Percentiles rank a stretch among this genome's conserved stretches.
Conservation (phyloP, 92 coral and sea anemone species). For the Desmophyllum pertusum region DNA sequence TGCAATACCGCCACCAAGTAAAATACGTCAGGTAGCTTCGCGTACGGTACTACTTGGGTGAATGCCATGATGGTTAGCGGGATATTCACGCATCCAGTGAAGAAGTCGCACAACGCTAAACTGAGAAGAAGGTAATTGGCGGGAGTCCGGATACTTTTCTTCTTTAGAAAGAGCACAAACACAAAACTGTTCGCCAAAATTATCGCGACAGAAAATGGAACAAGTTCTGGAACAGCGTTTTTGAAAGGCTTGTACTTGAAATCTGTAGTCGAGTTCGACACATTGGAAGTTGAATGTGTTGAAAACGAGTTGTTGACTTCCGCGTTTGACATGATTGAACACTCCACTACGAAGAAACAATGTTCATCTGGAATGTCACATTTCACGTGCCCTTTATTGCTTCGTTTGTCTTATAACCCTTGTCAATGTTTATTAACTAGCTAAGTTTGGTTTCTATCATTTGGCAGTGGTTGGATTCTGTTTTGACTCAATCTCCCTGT, state of each 20-base stretch:
- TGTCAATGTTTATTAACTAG: too few species aligned
- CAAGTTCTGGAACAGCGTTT: conserved; percentile 13
- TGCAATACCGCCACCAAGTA: conserved; percentile 15
- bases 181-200: conserved; percentile 31
- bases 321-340: neutral
- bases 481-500: too few species aligned
- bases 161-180: conserved; percentile 28
- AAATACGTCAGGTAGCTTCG: conserved; percentile 1
- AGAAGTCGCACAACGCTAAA: conserved; percentile 20
- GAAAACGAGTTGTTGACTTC: neutral
- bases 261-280: neutral
- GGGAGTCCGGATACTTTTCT: conserved; percentile 15
- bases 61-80: conserved; percentile 7
- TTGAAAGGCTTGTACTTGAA: neutral
- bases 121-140: conserved; percentile 32
- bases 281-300: neutral
- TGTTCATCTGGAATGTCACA: neutral
- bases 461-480: too few species aligned
- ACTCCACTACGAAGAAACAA: neutral
- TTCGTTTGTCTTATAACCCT: too few species aligned
- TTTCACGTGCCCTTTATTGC: too few species aligned
- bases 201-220: conserved; percentile 33
- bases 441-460: too few species aligned
- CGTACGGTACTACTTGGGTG: neutral
- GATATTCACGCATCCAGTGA: conserved; percentile 27